Conservation (phyloP, 2,888 invertebrate genomes). For the Cerastoderma edule region DNA sequence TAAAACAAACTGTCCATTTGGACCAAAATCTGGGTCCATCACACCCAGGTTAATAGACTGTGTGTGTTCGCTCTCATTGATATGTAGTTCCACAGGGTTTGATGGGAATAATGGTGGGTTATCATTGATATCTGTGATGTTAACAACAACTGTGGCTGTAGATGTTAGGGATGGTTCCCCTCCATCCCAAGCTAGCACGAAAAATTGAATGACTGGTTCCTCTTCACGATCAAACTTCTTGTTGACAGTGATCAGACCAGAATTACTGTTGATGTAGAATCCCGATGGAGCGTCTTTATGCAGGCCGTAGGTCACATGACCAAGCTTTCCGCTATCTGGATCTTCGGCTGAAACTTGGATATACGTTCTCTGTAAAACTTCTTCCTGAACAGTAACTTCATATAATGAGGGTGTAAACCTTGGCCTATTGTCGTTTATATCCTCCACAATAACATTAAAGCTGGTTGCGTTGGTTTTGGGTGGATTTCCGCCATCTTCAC, state of each 20-base stretch:
- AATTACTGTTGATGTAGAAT: slow-evolving; percentile 93
- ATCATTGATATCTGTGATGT: slow-evolving; percentile 97
- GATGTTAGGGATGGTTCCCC: slow-evolving; percentile 90
- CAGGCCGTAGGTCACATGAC: slow-evolving; percentile 85
- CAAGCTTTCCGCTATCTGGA: slow-evolving; percentile 75
- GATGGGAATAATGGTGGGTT: slow-evolving; percentile 97
- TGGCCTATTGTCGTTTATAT: slow-evolving; percentile 80
- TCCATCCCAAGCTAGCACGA: slow-evolving; percentile 92
- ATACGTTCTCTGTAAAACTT: slow-evolving; percentile 67
- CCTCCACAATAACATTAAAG: slow-evolving; percentile 75
- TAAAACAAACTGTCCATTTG: slow-evolving; percentile 89
- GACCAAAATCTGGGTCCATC: slow-evolving; percentile 95
- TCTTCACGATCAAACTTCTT: slow-evolving; percentile 93
- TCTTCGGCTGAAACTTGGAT: slow-evolving; percentile 89
- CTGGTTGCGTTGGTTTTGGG: slow-evolving; percentile 69
- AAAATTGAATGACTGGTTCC: slow-evolving; percentile 95
- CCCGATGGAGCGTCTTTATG: slow-evolving; percentile 88
- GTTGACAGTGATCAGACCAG: slow-evolving; percentile 93
- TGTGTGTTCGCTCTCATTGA: slow-evolving; percentile 94
- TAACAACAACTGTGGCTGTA: slow-evolving; percentile 87
- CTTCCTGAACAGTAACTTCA: slow-evolving; percentile 73
- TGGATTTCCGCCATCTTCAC: slow-evolving; percentile 77
- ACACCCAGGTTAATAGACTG: slow-evolving; percentile 95
- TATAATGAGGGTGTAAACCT: slow-evolving; percentile 70
- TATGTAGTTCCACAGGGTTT: slow-evolving; percentile 93